A percentile compares a stretch with the other conserved stretches of the same genome.
Evolutionary conservation across 1,140 invertebrate species (phyloP).

Genomic region (Drosophila persimilis): DNA sequence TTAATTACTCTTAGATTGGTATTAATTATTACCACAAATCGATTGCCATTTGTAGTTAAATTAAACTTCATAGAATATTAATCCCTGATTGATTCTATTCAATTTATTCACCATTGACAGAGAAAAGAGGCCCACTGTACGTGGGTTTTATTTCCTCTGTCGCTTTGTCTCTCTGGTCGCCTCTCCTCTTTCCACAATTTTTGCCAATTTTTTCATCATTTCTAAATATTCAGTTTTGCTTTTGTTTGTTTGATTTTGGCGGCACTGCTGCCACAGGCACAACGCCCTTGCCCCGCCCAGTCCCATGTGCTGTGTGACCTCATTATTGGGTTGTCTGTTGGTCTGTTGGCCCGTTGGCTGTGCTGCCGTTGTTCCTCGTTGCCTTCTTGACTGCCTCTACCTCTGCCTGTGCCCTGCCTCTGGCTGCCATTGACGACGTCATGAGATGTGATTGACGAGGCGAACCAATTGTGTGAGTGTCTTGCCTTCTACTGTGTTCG

Average conservation of each 20-base stretch:
- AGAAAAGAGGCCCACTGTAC: neutral
- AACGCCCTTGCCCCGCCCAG: conserved; percentile 47
- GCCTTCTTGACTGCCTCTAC: conserved; percentile 1
- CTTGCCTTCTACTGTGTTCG: conserved; percentile 8
- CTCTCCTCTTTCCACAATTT: conserved; percentile 10
- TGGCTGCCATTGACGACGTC: conserved; percentile 54
- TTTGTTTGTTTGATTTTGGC: conserved; percentile 38
- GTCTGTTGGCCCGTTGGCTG: conserved; percentile 20
- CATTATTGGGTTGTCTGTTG: conserved; percentile 28
- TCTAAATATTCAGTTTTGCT: conserved; percentile 44
- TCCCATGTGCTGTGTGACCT: conserved; percentile 57
- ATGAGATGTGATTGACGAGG: conserved; percentile 54
- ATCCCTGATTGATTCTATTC: too few species aligned
- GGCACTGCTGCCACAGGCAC: conserved; percentile 7
- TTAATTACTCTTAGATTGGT: too few species aligned
- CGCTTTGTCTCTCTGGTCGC: conserved; percentile 7
- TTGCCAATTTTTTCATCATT: conserved; percentile 50
- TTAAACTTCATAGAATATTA: too few species aligned
- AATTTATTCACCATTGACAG: too few species aligned
- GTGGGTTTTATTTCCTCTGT: conserved; percentile 13
- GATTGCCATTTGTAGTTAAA: too few species aligned
- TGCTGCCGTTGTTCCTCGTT: neutral
- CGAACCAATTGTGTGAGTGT: conserved; percentile 23
- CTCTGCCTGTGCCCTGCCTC: conserved; percentile 13
- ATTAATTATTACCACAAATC: too few species aligned